Evolutionary conservation across 1,140 invertebrate genomes (phyloP).

Genomic region (Meloidogyne chitwoodi): DNA sequence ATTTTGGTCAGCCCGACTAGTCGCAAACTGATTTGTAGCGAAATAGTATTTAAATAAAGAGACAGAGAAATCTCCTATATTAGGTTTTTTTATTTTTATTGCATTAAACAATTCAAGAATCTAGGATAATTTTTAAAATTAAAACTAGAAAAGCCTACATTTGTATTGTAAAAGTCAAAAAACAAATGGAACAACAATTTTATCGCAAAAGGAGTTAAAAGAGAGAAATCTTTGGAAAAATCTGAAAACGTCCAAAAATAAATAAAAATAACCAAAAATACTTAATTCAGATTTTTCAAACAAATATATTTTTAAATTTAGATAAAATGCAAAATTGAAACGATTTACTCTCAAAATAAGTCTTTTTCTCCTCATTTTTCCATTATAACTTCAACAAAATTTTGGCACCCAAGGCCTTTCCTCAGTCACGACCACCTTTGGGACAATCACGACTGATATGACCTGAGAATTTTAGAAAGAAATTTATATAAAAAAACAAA

Average conservation of each 20-base stretch:
- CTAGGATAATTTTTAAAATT: no score
- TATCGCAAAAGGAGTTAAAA: background rate
- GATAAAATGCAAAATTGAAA: background rate
- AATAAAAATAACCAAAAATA: background rate
- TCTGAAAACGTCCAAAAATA: background rate
- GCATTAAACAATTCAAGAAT: no score
- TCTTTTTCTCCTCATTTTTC: background rate
- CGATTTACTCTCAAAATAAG: background rate
- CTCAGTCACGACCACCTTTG: no score
- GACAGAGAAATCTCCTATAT: no score
- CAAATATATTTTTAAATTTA: background rate
- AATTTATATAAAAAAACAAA: background rate
- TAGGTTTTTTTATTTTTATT: no score
- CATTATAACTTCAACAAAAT: background rate
- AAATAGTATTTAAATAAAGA: no score
- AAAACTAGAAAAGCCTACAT: no score
- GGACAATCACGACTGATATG: conserved; percentile 22
- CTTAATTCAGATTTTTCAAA: background rate
- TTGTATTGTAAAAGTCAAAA: no score
- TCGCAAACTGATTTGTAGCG: no score
- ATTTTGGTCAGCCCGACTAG: no score
- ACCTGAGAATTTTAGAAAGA: background rate
- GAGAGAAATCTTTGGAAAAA: background rate
- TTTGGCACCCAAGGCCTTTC: no score
- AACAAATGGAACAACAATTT: background rate